phyloP scores from a whole-genome alignment of 2,113 vertebrate species.

The human region GRCh38 chr12:92937501-92938000 shows the following conservation, averaged over 20 bases:
- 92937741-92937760: not conserved
- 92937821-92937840: not conserved
- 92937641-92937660: not conserved
- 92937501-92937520: not conserved
- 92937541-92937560: not conserved
- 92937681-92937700: not conserved
- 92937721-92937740: not conserved
- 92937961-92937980: not conserved
- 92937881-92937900: not conserved
- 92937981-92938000: not conserved
- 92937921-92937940: not conserved
- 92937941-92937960: not conserved
- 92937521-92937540: not conserved
- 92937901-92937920: not conserved
- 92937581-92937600: not conserved
- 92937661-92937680: not conserved
- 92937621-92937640: not conserved
- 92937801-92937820: not conserved
- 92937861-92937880: not conserved
- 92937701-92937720: not conserved
- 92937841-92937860: not conserved
- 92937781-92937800: not conserved
- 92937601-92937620: not conserved
- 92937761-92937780: not conserved
- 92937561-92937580: not conserved